Evolutionary conservation across 2,888 invertebrate species (phyloP).

Genomic region (Hirtodrosophila cameraria): DNA sequence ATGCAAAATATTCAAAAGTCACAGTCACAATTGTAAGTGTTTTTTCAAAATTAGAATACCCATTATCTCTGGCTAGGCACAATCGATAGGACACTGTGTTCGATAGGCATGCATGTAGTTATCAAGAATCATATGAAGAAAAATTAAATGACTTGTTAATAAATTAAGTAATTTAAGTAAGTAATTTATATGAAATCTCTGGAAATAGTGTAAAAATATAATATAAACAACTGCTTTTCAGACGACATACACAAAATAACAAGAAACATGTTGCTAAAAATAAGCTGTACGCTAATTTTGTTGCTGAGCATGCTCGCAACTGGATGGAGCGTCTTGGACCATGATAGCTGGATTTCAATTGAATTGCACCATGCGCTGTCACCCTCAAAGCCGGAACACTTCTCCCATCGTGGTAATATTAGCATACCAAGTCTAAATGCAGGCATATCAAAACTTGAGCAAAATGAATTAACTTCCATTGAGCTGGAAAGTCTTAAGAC

Average conservation of each 20-base stretch:
- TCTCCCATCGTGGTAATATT: conserved; percentile 88
- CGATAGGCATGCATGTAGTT: conserved; percentile 17
- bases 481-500: conserved; percentile 86
- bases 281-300: conserved; percentile 17
- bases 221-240: not conserved
- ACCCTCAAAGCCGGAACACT: conserved; percentile 85
- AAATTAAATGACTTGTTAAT: conserved; percentile 45
- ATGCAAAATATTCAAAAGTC: not conserved
- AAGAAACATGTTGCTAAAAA: conserved; percentile 25
- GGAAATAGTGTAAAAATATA: not conserved
- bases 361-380: conserved; percentile 89
- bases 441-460: conserved; percentile 87
- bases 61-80: not conserved
- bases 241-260: not conserved
- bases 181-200: conserved; percentile 13
- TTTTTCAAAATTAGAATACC: not conserved
- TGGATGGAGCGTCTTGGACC: conserved; percentile 86
- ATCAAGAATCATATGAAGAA: conserved; percentile 44
- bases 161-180: conserved; percentile 9
- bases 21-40: too few species aligned
- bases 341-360: conserved; percentile 90
- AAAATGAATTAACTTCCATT: conserved; percentile 86
- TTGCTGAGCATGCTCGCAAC: conserved; percentile 38
- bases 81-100: conserved; percentile 3
- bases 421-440: conserved; percentile 89